Base-by-base conservation (phyloP, 1,140 invertebrate species). In the Drusus annulatus region DNA sequence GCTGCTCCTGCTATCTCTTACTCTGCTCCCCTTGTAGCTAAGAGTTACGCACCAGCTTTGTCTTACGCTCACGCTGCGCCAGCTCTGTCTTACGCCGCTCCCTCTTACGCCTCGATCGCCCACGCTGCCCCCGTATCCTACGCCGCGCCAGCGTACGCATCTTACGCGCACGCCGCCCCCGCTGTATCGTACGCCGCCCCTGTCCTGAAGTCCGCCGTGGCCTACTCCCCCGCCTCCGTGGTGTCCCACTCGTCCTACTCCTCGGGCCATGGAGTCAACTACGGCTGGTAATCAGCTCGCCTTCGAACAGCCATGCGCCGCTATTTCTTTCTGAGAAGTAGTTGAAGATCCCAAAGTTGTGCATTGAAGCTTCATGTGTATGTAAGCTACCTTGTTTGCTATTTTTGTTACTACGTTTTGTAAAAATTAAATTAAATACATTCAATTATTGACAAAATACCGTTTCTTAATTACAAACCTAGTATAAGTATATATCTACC, bases 101-200 rank as follows among this genome's bases (percentile, higher is more conserved):
- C 84, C 80, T 75, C 87, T 25, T 86, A 88, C 73, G 86, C 87
- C 76, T 51, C 80, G 4, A 62, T 52, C 31, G 81, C 81, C 7
- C 69, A 71, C n/a, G 65, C 80, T n/a, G 31, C 69, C 16, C 75
- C 78, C 56, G 13, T 45, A 8, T 71, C 84, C 45, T 60, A 45
- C 62, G n/a, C 81, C n/a, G 58, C 74, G 5, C 75, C 81, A 16
- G 13, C 21, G 52, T 69, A 81, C 76, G 45, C 71, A 28, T 68
- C 85, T 69, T 87, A 88, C 74, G 84, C 84, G 73, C 81, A 82
- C 36, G 83, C 80, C 17, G 80, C 82, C 5, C 80, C 84, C 31
- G 80, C 73, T 60, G 50, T 76, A 1, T 78, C 76, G 50, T 84
- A 84, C 45, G 77, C 79, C 36, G 74, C 78, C 54, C 80, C 83